phyloP scores from a whole-genome alignment of 2,888 invertebrate genomes.

The Loripinus fragilis region DNA sequence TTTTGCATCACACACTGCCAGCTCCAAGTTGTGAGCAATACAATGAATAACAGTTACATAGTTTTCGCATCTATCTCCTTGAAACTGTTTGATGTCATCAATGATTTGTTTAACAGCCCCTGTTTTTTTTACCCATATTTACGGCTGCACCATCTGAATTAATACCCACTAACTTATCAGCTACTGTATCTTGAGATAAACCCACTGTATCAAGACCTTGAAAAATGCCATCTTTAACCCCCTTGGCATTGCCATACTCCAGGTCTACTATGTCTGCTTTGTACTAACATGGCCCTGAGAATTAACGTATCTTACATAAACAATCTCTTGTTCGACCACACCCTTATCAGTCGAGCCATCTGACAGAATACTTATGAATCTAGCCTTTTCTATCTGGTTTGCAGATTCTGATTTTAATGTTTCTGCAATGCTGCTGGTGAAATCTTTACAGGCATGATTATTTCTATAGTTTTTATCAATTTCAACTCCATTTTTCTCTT shows the following conservation, averaged over 20 bases:
- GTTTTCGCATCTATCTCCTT: slow-evolving; percentile 13
- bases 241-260: slow-evolving; percentile 32
- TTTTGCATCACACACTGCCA: slow-evolving; percentile 37
- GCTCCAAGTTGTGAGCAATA: slow-evolving; percentile 7
- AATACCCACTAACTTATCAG: slow-evolving; percentile 33
- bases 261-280: slow-evolving; percentile 37
- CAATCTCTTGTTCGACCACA: slow-evolving; percentile 29
- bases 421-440: slow-evolving; percentile 19
- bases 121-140: slow-evolving; percentile 39
- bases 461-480: slow-evolving; percentile 27
- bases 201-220: slow-evolving; percentile 27
- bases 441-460: slow-evolving; percentile 26
- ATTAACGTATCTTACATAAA: slow-evolving; percentile 26
- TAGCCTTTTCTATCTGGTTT: slow-evolving; percentile 19
- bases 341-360: slow-evolving; percentile 39
- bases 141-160: slow-evolving; percentile 49
- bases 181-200: background rate
- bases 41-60: slow-evolving; percentile 22
- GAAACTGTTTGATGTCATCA: slow-evolving; percentile 22
- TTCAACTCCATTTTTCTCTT: slow-evolving; percentile 24
- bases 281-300: slow-evolving; percentile 20
- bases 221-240: slow-evolving; percentile 34
- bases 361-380: slow-evolving; percentile 31
- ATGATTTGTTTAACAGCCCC: slow-evolving; percentile 41
- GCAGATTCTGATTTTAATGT: slow-evolving; percentile 23